A percentile compares a stretch with the other conserved stretches of the same genome.
Evolutionary conservation across 2,113 vertebrate species (phyloP).

Genomic region (Stegostoma tigrinum): DNA sequence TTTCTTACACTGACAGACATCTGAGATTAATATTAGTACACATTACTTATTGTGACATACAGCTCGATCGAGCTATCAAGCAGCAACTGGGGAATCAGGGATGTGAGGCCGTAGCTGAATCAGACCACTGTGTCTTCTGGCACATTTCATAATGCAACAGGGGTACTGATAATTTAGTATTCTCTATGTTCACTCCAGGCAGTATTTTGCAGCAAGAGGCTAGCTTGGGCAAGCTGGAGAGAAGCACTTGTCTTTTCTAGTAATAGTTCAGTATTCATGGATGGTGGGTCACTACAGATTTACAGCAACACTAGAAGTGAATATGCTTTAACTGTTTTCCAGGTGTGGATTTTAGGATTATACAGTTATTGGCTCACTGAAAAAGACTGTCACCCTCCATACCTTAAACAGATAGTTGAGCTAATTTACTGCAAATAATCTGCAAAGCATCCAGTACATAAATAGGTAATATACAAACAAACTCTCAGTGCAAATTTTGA

Average conservation of each 20-base stretch:
- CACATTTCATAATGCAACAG: neutral
- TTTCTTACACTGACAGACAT: neutral
- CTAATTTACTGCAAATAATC: neutral
- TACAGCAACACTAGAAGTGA: neutral
- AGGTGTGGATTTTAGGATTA: neutral
- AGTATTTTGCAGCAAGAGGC: neutral
- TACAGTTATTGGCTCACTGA: neutral
- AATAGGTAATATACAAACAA: neutral
- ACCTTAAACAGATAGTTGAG: neutral
- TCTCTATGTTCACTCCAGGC: neutral
- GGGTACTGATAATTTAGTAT: neutral
- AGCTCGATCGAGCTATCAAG: neutral
- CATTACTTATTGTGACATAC: neutral
- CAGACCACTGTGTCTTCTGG: neutral
- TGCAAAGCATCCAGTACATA: neutral
- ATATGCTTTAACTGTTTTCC: neutral
- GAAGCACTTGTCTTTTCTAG: neutral
- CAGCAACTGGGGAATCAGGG: neutral
- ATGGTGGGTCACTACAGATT: neutral
- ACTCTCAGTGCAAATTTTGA: too few species aligned
- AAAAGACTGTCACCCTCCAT: neutral
- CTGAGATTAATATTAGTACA: constrained; percentile 9
- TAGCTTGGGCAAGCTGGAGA: neutral
- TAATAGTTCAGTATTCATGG: neutral
- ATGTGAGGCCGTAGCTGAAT: neutral